Conservation (phyloP, 2,797 vertebrate species). For the Helarctos malayanus region DNA sequence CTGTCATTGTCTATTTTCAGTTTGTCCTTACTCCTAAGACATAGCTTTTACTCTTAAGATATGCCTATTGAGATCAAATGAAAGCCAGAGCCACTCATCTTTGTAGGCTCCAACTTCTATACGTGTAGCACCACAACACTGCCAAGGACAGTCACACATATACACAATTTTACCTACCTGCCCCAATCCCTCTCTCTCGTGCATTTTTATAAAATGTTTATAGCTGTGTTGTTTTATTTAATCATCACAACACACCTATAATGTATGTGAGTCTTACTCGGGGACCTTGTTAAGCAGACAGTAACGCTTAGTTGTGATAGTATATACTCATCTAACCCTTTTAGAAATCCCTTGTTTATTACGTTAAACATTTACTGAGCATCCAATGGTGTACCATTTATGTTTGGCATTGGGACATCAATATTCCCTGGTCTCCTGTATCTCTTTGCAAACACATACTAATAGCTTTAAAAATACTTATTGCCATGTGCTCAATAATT, state of each 20-base stretch:
- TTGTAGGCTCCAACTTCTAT: background rate
- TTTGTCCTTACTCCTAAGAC: background rate
- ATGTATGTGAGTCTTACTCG: background rate
- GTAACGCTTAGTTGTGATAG: background rate
- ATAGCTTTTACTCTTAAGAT: background rate
- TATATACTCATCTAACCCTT: background rate
- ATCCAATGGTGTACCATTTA: background rate
- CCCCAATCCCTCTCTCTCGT: background rate
- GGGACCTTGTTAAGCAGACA: background rate
- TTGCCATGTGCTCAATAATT: background rate
- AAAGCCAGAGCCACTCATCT: background rate
- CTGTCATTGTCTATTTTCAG: background rate
- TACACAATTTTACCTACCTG: background rate
- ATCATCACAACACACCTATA: background rate
- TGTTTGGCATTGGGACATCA: background rate
- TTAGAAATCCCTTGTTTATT: background rate
- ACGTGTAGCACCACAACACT: background rate
- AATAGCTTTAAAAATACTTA: background rate
- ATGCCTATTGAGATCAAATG: background rate
- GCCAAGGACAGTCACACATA: background rate
- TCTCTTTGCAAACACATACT: background rate
- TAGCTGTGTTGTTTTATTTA: background rate
- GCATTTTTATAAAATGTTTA: background rate
- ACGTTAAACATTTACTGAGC: background rate
- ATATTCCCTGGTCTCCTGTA: background rate